These are phyloP conservation scores for Drosophila kuntzei DNA, from an alignment of 2,888 invertebrate species.

Conservation along the genomic window DNA sequence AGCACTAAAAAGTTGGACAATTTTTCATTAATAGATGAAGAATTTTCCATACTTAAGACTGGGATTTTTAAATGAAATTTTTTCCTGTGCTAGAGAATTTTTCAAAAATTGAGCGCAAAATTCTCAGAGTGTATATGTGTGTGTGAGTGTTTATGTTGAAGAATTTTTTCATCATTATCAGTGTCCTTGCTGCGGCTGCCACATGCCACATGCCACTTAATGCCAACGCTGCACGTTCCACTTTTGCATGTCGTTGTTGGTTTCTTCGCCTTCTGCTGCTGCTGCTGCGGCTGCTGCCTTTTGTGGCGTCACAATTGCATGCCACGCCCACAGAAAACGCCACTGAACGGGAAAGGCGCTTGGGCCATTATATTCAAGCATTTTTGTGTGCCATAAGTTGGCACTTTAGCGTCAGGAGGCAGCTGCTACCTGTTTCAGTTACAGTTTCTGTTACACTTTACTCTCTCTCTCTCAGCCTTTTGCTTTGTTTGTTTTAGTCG, in stretches of 20 bases:
- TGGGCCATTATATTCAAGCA: conserved; percentile 76
- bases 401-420: conserved; percentile 77
- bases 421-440: conserved; percentile 74
- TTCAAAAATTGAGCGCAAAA: no score
- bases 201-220: conserved; percentile 82
- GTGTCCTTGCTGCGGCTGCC: conserved; percentile 71
- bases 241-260: conserved; percentile 68
- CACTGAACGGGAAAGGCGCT: conserved; percentile 22
- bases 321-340: conserved; percentile 37
- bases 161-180: conserved; percentile 79
- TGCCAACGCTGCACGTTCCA: conserved; percentile 78
- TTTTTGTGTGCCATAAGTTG: conserved; percentile 79
- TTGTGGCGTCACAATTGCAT: conserved; percentile 65
- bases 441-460: conserved; percentile 17
- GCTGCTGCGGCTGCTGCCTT: conserved; percentile 32
- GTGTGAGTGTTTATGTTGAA: conserved; percentile 40
- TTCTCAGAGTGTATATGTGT: conserved; percentile 7
- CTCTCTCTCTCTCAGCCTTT: neutral
- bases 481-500: conserved; percentile 50
- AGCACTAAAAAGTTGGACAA: no score
- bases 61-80: no score
- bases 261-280: conserved; percentile 44
- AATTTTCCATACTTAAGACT: no score
- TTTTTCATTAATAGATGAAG: no score
- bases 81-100: no score